Conservation (phyloP, 1,140 invertebrate genomes). For the Caenorhabditis remanei region DNA sequence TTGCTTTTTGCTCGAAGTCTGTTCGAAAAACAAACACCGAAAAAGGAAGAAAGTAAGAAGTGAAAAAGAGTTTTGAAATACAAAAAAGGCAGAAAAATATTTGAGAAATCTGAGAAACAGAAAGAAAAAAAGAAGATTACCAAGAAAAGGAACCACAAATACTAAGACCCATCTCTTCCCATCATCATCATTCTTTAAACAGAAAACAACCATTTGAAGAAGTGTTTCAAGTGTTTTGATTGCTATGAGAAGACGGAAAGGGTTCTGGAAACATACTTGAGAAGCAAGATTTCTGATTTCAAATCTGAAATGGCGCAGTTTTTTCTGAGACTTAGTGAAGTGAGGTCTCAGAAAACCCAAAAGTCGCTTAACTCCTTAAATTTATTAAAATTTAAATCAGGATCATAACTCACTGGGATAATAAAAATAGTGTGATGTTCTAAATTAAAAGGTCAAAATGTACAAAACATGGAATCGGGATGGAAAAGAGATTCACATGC, state of each 20-base stretch:
- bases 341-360: no score
- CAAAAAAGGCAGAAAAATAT: neutral
- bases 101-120: conserved; percentile 4
- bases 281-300: neutral
- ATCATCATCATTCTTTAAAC: conserved; percentile 51
- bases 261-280: neutral
- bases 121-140: conserved; percentile 15
- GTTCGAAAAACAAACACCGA: conserved; percentile 21
- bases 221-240: conserved; percentile 4
- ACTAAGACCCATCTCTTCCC: conserved; percentile 45
- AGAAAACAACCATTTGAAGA: conserved; percentile 28
- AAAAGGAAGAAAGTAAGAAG: neutral
- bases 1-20: neutral
- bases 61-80: neutral
- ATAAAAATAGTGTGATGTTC: neutral
- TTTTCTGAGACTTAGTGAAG: no score
- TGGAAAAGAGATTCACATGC: conserved; percentile 14
- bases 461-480: neutral
- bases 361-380: no score
- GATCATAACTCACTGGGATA: no score
- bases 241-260: neutral
- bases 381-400: no score
- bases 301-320: no score
- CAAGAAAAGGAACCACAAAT: conserved; percentile 21
- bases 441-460: neutral